These are phyloP conservation scores for Simalia tracyae DNA, from an alignment of 2,797 vertebrate species.

Conservation along the genomic window DNA sequence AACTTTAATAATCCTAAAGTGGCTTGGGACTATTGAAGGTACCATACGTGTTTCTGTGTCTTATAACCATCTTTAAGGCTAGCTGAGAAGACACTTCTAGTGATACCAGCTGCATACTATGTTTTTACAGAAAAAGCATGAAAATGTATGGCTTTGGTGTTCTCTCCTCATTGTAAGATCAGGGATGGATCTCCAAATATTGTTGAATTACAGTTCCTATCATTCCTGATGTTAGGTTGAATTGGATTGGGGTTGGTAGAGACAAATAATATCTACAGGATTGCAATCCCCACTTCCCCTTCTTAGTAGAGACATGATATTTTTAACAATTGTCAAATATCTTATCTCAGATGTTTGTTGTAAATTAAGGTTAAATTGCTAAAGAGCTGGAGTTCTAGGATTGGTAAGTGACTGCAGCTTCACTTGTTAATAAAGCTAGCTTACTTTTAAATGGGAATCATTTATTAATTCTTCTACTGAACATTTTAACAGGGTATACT, in stretches of 20 bases:
- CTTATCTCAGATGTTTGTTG: not conserved
- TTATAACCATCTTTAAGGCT: not conserved
- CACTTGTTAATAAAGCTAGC: not conserved
- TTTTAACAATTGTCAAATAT: not conserved
- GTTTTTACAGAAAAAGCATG: not conserved
- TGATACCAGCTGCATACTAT: too few species aligned
- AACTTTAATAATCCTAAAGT: not conserved
- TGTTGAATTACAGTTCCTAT: not conserved
- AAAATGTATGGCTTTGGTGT: not conserved
- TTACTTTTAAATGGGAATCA: not conserved
- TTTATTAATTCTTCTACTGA: not conserved
- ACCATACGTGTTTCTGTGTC: not conserved
- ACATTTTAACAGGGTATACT: not conserved
- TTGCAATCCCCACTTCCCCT: not conserved
- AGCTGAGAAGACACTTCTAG: not conserved
- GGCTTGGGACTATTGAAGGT: not conserved
- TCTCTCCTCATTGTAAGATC: not conserved
- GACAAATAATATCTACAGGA: not conserved
- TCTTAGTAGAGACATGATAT: not conserved
- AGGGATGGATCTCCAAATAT: not conserved
- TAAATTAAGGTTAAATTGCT: not conserved
- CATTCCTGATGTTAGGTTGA: not conserved
- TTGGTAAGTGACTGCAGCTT: not conserved
- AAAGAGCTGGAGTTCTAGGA: not conserved
- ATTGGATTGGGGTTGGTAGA: not conserved